Conservation (phyloP, 2,888 invertebrate genomes). For the Mythimna ferrago region DNA sequence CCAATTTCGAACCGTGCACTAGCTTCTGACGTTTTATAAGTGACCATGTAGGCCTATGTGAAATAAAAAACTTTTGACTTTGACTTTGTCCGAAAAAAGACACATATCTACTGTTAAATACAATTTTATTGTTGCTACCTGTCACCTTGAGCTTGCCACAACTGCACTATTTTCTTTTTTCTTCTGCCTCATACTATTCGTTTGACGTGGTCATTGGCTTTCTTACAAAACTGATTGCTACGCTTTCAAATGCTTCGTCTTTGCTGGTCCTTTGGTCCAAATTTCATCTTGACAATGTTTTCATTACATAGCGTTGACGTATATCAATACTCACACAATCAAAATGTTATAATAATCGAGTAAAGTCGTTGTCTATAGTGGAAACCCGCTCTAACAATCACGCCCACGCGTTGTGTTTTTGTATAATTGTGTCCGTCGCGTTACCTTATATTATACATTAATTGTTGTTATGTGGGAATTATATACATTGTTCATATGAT, state of each 20-base stretch:
- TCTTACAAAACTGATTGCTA: background rate
- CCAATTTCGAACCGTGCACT: too few relatives aligned
- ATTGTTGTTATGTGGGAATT: conserved; percentile 70
- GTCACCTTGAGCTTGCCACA: too few relatives aligned
- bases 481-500: conserved; percentile 58
- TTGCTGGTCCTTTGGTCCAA: background rate
- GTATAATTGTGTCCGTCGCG: conserved; percentile 78
- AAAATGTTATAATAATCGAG: background rate
- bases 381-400: conserved; percentile 70
- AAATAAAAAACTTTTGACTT: too few relatives aligned
- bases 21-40: too few relatives aligned
- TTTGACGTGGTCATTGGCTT: too few relatives aligned
- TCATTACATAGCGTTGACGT: background rate
- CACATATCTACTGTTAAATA: too few relatives aligned
- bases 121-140: too few relatives aligned
- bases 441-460: conserved; percentile 77
- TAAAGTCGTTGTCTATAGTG: conserved; percentile 58
- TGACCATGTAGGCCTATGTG: too few relatives aligned
- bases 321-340: background rate
- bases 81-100: too few relatives aligned
- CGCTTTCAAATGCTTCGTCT: background rate
- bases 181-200: too few relatives aligned
- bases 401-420: conserved; percentile 76
- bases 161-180: too few relatives aligned
- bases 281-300: background rate